Base-by-base conservation (phyloP, 37 sponge, comb jelly and placozoan genomes). In the Haliclona indistincta region DNA sequence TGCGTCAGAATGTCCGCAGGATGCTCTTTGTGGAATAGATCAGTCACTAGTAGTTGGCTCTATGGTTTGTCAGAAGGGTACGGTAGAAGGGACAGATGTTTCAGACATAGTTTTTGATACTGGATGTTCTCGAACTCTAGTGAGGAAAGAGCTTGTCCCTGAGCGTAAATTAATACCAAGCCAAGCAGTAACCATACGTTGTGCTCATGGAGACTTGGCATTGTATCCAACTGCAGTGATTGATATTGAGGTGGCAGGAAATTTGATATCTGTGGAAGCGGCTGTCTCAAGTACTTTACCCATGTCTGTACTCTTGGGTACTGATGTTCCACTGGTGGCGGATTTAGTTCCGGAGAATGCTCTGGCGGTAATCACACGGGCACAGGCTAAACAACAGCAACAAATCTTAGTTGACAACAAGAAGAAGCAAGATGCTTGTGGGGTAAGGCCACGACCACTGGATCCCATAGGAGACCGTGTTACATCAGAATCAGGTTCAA, bases 191-290 rank as follows among this genome's bases (percentile, higher is more conserved):
- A 38, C 62, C 33, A 74, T 74, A 41, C 61, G 30, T 23, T 74
- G 75, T 74, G 75, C 75, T 39, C 75, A 74, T 60, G 45, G 75
- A 34, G 75, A 74, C 63, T 26, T 28, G 34, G 75, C 61, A 15
- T 42, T 74, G 25, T 74, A 74, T 35, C 75, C 75, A 8, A 39
- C 61, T 22, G 75, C 75, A 56, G 13, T 41, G 61, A 26, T 74
- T 19, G 39, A 74, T 25, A n/a, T 74, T n/a, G 63, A 38, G 30
- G 43, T 74, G 26, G 62, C 33, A 40, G 47, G 26, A 33, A 23
- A 32, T 25, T 30, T 63, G 23, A 37, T 74, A 63, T 33, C 20
- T 25, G 41, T 74, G 43, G 29, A 34, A 39, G 75, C 43, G 20
- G 75, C 75, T 38, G 63, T 74, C 28, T 56, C 45, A 13, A 43